Percentiles rank a stretch among this genome's conserved stretches.
These are phyloP conservation scores for Aspiorhynchus laticeps DNA, from an alignment of 2,113 vertebrate species.

Conservation along the genomic window DNA sequence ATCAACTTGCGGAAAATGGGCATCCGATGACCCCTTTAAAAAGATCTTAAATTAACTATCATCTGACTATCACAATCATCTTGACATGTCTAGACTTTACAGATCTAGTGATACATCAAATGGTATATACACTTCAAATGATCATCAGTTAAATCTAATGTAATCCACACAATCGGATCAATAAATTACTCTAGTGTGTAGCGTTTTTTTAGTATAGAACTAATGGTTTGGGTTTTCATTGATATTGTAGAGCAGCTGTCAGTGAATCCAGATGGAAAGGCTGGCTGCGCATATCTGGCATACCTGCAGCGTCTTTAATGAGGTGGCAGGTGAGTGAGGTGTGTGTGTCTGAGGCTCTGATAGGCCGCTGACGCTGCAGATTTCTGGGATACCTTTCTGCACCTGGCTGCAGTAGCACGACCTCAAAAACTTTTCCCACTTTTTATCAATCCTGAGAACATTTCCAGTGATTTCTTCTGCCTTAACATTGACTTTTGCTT, in stretches of 20 bases:
- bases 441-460: not conserved
- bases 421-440: not conserved
- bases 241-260: not conserved
- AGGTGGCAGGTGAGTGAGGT: constrained; percentile 15
- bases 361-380: constrained; percentile 59
- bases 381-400: constrained; percentile 60
- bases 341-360: constrained; percentile 48
- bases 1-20: no score
- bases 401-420: constrained; percentile 59
- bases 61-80: no score
- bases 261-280: constrained; percentile 20
- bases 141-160: not conserved
- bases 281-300: constrained; percentile 33
- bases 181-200: not conserved
- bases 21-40: no score
- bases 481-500: not conserved
- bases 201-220: not conserved
- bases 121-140: no score
- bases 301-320: constrained; percentile 25
- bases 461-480: not conserved
- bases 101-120: no score
- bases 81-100: not conserved
- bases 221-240: constrained; percentile 16
- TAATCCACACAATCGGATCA: not conserved
- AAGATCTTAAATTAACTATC: no score